Conservation (phyloP, 92 coral and sea anemone species). For the Porites divaricata region DNA sequence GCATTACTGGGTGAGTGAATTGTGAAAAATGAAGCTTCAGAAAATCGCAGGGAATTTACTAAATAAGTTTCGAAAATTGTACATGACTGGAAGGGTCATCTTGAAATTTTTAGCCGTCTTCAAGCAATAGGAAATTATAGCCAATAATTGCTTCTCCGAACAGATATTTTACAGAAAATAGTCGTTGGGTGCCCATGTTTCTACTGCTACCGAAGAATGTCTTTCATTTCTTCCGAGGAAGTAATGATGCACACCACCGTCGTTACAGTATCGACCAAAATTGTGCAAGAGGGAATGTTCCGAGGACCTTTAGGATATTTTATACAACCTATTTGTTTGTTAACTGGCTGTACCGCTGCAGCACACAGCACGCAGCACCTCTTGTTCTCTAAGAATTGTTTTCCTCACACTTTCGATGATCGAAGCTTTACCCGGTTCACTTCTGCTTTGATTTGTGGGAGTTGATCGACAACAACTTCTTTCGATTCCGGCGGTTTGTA, state of each 20-base stretch:
- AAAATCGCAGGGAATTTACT: too few species aligned
- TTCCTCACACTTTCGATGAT: neutral
- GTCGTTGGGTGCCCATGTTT: neutral
- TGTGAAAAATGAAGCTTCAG: too few species aligned
- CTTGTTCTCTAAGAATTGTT: neutral
- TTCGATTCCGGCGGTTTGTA: too few species aligned
- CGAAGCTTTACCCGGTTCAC: slow-evolving; percentile 4
- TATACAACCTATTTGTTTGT: neutral
- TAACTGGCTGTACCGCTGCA: slow-evolving; percentile 27
- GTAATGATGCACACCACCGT: slow-evolving; percentile 6
- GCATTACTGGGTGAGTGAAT: too few species aligned
- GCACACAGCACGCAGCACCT: too few species aligned
- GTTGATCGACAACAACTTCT: slow-evolving; percentile 9
- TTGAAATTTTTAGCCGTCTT: too few species aligned
- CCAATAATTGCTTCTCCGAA: too few species aligned
- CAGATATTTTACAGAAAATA: too few species aligned
- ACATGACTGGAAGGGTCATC: too few species aligned
- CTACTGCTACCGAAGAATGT: slow-evolving; percentile 29
- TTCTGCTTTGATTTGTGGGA: neutral
- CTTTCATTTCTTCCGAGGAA: slow-evolving; percentile 14
- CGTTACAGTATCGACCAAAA: slow-evolving; percentile 13
- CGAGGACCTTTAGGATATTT: neutral
- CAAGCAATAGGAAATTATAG: too few species aligned
- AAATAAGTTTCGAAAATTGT: too few species aligned
- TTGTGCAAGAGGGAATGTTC: neutral